These are phyloP conservation scores for Todiramphus chloris DNA, from an alignment of 2,113 vertebrate genomes.

Conservation along the genomic window DNA sequence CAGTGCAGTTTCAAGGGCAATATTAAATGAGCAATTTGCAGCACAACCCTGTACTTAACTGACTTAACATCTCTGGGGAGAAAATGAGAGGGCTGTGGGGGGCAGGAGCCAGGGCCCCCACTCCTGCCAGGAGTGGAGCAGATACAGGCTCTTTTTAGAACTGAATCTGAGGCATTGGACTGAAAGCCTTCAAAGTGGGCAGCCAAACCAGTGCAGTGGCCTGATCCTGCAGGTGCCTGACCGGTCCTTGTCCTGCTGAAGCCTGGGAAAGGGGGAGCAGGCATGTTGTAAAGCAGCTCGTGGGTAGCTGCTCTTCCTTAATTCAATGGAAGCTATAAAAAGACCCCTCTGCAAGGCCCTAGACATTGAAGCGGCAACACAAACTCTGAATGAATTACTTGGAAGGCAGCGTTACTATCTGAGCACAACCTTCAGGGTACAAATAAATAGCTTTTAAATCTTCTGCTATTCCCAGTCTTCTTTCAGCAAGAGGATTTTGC, in stretches of 20 bases:
- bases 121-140: not conserved
- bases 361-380: not conserved
- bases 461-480: not conserved
- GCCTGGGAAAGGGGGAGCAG: not conserved
- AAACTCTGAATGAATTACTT: not conserved
- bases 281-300: not conserved
- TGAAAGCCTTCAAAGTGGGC: not conserved
- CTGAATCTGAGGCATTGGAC: not conserved
- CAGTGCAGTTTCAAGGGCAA: conserved; percentile 27
- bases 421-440: not conserved
- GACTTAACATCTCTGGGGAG: not conserved
- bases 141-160: not conserved
- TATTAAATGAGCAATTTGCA: conserved; percentile 21
- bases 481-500: not conserved
- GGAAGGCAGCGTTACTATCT: not conserved
- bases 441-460: not conserved
- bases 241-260: not conserved
- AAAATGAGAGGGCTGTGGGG: not conserved
- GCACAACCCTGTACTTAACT: not conserved
- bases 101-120: not conserved
- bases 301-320: not conserved
- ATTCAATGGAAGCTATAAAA: not conserved
- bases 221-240: not conserved
- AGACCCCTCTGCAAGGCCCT: not conserved
- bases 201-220: not conserved